Evolutionary conservation across 2,113 vertebrate species (phyloP).

Genomic region (Sakesphorus luctuosus): DNA sequence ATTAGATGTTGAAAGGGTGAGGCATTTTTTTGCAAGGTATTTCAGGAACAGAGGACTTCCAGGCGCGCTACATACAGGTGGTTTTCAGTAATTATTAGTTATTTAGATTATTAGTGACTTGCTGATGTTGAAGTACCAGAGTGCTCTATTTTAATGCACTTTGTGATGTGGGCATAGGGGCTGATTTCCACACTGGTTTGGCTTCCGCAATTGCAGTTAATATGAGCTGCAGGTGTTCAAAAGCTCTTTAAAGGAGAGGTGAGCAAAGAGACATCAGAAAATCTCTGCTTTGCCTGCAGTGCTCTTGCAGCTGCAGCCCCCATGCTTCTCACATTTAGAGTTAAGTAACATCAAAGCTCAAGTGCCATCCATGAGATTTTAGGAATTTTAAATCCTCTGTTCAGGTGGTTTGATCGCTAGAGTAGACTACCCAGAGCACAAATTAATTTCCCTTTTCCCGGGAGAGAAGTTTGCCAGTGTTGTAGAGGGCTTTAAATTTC

Average conservation of each 20-base stretch:
- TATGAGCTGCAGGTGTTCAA: slow-evolving; percentile 47
- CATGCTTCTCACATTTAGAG: neutral
- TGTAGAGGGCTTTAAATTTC: neutral
- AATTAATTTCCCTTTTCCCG: neutral
- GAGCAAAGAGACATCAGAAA: neutral
- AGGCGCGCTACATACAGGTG: neutral
- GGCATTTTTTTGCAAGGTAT: neutral
- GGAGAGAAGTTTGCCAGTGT: neutral
- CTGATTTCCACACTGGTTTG: neutral
- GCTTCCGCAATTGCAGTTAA: neutral
- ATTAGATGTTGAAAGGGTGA: neutral
- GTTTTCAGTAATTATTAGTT: slow-evolving; percentile 32
- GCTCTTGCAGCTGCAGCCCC: neutral
- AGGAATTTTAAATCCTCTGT: neutral
- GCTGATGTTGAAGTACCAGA: neutral
- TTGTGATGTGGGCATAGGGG: neutral
- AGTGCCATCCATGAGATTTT: neutral
- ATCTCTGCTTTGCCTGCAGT: neutral
- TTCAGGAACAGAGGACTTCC: slow-evolving; percentile 1
- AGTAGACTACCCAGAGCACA: neutral
- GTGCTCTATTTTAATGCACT: neutral
- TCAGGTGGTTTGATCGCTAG: neutral
- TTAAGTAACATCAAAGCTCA: neutral
- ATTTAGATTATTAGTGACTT: slow-evolving; percentile 8
- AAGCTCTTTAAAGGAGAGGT: neutral